phyloP scores from a whole-genome alignment of 2,113 vertebrate species.

The Daphoenositta chrysoptera region DNA sequence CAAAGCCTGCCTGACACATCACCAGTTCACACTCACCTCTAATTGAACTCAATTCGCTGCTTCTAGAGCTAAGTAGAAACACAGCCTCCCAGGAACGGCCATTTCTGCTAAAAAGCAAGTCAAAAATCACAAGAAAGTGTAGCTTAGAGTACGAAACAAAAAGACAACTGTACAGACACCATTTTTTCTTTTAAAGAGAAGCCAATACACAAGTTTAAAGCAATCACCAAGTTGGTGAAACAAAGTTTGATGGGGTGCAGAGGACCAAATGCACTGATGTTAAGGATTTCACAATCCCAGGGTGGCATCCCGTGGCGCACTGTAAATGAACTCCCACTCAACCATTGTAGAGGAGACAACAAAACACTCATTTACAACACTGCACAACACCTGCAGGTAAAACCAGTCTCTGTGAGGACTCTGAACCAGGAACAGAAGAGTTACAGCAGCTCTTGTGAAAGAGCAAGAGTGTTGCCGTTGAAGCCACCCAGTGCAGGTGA shows the following conservation, averaged over 20 bases:
- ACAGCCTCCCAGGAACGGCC: neutral
- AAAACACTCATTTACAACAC: neutral
- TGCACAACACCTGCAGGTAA: neutral
- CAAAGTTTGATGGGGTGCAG: neutral
- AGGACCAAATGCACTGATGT: neutral
- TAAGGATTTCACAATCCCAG: neutral
- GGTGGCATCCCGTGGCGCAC: neutral
- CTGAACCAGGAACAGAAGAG: neutral
- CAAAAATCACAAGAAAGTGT: neutral
- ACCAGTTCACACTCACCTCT: neutral
- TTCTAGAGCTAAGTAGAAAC: neutral
- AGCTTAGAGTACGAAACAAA: neutral
- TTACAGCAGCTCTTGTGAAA: slow-evolving; percentile 18
- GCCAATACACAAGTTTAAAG: neutral
- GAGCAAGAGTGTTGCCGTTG: neutral
- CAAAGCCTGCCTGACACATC: neutral
- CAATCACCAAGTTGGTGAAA: neutral
- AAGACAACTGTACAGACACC: neutral
- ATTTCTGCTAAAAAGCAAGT: neutral
- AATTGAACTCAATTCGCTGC: neutral
- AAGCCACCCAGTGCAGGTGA: neutral
- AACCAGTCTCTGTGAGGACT: slow-evolving; percentile 34
- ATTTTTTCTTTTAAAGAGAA: neutral
- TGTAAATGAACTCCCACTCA: slow-evolving; percentile 17
- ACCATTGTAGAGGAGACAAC: neutral